Evolutionary conservation across 2,888 invertebrate genomes (phyloP), one percentile per base, ranked within the genome.

Genomic region (Epirrita christyi): DNA sequence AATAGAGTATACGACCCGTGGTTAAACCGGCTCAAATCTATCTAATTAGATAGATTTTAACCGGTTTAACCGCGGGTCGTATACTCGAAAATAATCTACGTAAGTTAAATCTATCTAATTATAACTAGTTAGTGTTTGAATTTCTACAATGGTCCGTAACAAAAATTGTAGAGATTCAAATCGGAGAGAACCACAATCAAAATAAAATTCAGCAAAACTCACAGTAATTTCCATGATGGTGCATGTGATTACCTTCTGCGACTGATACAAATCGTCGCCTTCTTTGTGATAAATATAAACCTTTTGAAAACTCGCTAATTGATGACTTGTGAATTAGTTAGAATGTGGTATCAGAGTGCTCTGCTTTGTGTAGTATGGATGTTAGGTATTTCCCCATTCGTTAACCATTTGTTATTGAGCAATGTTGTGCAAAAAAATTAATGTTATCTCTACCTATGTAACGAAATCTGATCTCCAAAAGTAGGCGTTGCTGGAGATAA

Each of bases 211-310:
- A 21, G 28, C 1, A 63, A 76, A 61, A 78, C 80, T 80, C 55
- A 80, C 81, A 60, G 43, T 13, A 15, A 68, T 66, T 63, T 67
- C 71, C 81, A 80, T 80, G 43, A 57, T 72, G 49, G 37, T 53
- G 32, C 38, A 41, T 11, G 45, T 47, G 51, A 41, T 56, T 57
- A 53, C 55, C 59, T 42, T 38, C 13, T 42, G 54, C 46, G 55
- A 73, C 70, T 76, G 72, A 73, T 55, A 56, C 36, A 44, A 61
- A 61, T 64, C 57, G 46, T 32, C 45, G 42, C 50, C 40, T 42
- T 41, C 36, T 67, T 53, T 65, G 51, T 63, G 50, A 63, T 71
- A 69, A 65, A 63, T 61, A 65, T 61, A 63, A 54, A 62, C 45
- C 51, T 44, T 40, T 42, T 45, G 41, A 28, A 52, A 53, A 72